phyloP scores from a whole-genome alignment of 2,113 vertebrate genomes.

The Solea solea region DNA sequence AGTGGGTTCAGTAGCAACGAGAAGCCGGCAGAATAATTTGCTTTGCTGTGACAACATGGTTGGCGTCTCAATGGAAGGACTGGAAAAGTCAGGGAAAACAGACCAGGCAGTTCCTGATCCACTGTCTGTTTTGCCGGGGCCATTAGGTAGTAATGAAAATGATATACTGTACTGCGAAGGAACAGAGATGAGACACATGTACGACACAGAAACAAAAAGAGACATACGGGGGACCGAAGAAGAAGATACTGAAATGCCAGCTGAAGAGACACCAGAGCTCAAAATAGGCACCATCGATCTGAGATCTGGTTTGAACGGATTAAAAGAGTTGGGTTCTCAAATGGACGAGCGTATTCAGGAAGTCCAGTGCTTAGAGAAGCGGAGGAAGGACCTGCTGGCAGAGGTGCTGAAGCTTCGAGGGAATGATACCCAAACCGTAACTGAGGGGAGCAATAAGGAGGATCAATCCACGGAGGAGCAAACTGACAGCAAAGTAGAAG shows the following conservation, averaged over 20 bases:
- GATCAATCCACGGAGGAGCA: conserved; percentile 72
- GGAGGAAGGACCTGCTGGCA: conserved; percentile 83
- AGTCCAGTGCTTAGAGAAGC: conserved; percentile 84
- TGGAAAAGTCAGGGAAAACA: conserved; percentile 3
- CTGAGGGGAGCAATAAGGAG: conserved; percentile 74
- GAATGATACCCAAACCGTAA: conserved; percentile 80
- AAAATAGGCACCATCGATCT: conserved; percentile 19
- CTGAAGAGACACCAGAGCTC: conserved; percentile 27
- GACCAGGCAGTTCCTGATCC: background rate
- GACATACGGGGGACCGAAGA: background rate
- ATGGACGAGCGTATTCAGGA: conserved; percentile 85
- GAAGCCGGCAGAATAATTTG: conserved; percentile 8
- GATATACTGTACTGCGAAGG: conserved; percentile 6
- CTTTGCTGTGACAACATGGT: conserved; percentile 7
- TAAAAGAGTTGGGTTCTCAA: conserved; percentile 50
- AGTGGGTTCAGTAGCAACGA: conserved; percentile 1
- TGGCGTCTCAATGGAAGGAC: conserved; percentile 7
- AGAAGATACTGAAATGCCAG: background rate
- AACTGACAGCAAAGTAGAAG: conserved; percentile 58
- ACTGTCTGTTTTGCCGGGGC: background rate
- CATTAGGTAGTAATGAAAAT: background rate
- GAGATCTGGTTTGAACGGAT: conserved; percentile 7
- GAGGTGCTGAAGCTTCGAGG: conserved; percentile 86
- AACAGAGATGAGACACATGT: conserved; percentile 11
- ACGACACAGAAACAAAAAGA: background rate